These are phyloP conservation scores for Stomatorhinus walkeri DNA, from an alignment of 2,797 vertebrate genomes.

Conservation along the genomic window DNA sequence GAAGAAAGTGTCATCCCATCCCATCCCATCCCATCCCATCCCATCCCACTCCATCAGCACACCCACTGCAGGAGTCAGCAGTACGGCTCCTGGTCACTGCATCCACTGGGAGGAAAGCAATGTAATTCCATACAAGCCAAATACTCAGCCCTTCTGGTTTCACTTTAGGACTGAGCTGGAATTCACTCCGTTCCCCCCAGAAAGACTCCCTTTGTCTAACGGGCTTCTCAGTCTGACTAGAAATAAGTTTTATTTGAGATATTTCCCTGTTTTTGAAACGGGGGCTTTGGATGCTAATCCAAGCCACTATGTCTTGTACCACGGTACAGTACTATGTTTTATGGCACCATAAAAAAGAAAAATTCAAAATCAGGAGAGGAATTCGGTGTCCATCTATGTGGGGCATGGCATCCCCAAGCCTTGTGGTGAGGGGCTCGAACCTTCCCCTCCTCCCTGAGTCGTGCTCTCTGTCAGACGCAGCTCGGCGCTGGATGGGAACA, in stretches of 20 bases:
- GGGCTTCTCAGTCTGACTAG: conserved; percentile 26
- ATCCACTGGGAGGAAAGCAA: conserved; percentile 25
- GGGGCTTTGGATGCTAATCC: neutral
- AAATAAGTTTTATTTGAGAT: conserved; percentile 25
- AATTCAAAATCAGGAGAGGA: neutral
- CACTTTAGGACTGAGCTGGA: conserved; percentile 24
- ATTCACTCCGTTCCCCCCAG: conserved; percentile 25
- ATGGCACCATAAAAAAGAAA: neutral
- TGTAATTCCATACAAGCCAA: conserved; percentile 54
- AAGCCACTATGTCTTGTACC: neutral
- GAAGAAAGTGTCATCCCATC: conserved; percentile 37
- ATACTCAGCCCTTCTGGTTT: conserved; percentile 41
- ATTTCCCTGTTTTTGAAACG: neutral
- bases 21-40: neutral
- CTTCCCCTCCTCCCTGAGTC: conserved; percentile 16
- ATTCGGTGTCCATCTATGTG: neutral
- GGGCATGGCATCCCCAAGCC: neutral
- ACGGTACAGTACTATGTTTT: neutral
- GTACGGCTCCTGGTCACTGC: conserved; percentile 24
- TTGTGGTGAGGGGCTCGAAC: neutral
- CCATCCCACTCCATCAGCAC: neutral
- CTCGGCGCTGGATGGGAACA: conserved; percentile 47
- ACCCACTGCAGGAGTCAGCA: conserved; percentile 18
- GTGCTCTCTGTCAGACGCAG: conserved; percentile 35
- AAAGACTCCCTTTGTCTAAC: conserved; percentile 47